These are phyloP conservation scores for Bombus sibiricus DNA, from an alignment of 1,140 invertebrate genomes.

Conservation along the genomic window DNA sequence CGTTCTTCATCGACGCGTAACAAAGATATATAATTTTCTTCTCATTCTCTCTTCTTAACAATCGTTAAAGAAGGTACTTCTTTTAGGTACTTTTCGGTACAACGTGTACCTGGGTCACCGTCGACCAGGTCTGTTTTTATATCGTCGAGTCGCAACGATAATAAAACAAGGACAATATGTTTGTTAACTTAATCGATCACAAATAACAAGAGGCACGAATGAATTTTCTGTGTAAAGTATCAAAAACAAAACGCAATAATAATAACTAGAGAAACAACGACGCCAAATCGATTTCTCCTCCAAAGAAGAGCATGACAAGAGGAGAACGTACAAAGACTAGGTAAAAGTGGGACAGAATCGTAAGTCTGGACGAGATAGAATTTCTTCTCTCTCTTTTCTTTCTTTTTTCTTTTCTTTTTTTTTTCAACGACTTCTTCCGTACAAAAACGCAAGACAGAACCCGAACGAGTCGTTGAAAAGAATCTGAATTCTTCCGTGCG, in stretches of 20 bases:
- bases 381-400: not conserved
- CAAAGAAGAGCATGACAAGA: not conserved
- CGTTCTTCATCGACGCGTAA: conserved; percentile 41
- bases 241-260: conserved; percentile 21
- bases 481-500: not conserved
- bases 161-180: not conserved
- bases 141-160: conserved; percentile 23
- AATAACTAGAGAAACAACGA: not conserved
- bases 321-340: not conserved
- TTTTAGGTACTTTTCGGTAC: conserved; percentile 36
- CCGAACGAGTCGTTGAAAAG: not conserved
- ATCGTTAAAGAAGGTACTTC: conserved; percentile 15
- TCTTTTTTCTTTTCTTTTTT: not conserved
- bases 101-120: conserved; percentile 5
- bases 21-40: conserved; percentile 53
- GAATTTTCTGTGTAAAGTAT: conserved; percentile 1
- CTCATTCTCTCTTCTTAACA: conserved; percentile 23
- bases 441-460: no score
- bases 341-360: not conserved
- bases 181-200: conserved; percentile 44
- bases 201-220: conserved; percentile 12
- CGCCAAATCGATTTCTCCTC: not conserved
- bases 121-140: not conserved
- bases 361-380: not conserved
- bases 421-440: not conserved